Evolutionary conservation across 2,113 vertebrate species (phyloP).

Genomic region (Parus major): DNA sequence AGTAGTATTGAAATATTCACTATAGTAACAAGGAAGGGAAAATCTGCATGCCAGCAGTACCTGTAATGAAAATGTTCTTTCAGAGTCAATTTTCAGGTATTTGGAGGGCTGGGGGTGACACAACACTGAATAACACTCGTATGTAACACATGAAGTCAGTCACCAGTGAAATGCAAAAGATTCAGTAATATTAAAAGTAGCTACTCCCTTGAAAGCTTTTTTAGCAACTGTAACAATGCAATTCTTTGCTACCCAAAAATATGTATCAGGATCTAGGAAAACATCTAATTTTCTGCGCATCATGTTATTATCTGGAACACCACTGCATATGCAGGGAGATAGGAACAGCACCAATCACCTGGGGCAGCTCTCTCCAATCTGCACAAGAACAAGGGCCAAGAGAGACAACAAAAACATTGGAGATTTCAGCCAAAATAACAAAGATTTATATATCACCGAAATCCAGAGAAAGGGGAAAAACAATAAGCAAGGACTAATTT

Average conservation of each 20-base stretch:
- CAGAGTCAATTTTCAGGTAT: constrained; percentile 18
- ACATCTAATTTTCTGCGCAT: background rate
- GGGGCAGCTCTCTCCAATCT: background rate
- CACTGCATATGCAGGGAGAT: background rate
- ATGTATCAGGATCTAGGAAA: background rate
- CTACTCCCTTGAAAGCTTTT: background rate
- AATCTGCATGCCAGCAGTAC: constrained; percentile 54
- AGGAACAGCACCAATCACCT: background rate
- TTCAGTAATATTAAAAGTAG: background rate
- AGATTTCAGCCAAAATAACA: background rate
- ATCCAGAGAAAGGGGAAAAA: background rate
- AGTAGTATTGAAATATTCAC: constrained; percentile 26
- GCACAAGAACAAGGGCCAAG: background rate
- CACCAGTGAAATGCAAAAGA: constrained; percentile 18
- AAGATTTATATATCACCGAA: background rate
- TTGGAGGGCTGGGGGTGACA: constrained; percentile 21
- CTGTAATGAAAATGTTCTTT: constrained; percentile 49
- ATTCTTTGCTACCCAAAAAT: background rate
- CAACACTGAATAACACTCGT: constrained; percentile 42
- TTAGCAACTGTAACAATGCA: background rate
- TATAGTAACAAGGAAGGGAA: constrained; percentile 45
- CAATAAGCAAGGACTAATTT: background rate
- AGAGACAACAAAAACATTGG: background rate
- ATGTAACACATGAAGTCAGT: constrained; percentile 38
- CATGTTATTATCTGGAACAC: background rate